Conservation (phyloP, 2,797 vertebrate genomes). For the Oryzias sinensis region DNA sequence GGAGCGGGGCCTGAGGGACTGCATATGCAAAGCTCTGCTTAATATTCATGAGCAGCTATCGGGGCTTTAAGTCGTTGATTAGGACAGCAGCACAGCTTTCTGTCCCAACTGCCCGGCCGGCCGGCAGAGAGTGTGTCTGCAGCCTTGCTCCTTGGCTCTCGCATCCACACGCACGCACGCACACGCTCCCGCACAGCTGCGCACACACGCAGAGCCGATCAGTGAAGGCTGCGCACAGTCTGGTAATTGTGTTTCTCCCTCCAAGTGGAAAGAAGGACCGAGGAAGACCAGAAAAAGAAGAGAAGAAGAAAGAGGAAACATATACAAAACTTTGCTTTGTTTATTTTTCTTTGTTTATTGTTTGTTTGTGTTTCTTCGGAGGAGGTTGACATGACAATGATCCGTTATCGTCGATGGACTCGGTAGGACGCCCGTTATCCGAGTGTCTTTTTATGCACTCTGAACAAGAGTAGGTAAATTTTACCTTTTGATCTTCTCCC, state of each 20-base stretch:
- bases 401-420: slow-evolving; percentile 94
- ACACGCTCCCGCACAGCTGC: slow-evolving; percentile 46
- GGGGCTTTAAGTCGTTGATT: slow-evolving; percentile 99
- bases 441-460: slow-evolving; percentile 99
- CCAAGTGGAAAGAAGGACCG: slow-evolving; percentile 73
- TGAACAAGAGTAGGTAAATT: slow-evolving; percentile 99
- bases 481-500: slow-evolving; percentile 69
- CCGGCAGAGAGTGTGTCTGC: slow-evolving; percentile 77
- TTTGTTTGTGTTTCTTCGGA: slow-evolving; percentile 60
- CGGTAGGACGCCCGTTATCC: slow-evolving; percentile 96
- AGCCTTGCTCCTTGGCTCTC: slow-evolving; percentile 65
- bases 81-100: slow-evolving; percentile 92
- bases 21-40: slow-evolving; percentile 92
- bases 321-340: slow-evolving; percentile 90
- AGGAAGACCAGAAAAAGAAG: slow-evolving; percentile 59
- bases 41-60: slow-evolving; percentile 98
- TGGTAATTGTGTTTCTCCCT: slow-evolving; percentile 90
- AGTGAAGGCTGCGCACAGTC: slow-evolving; percentile 68
- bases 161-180: slow-evolving; percentile 44
- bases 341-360: slow-evolving; percentile 47
- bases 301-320: slow-evolving; percentile 62
- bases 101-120: slow-evolving; percentile 88
- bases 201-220: slow-evolving; percentile 63
- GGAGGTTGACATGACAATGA: slow-evolving; percentile 90
- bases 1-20: slow-evolving; percentile 84